These are phyloP conservation scores for Dendronephthya gigantea DNA, from an alignment of 64 coral and sea anemone species.

Conservation along the genomic window DNA sequence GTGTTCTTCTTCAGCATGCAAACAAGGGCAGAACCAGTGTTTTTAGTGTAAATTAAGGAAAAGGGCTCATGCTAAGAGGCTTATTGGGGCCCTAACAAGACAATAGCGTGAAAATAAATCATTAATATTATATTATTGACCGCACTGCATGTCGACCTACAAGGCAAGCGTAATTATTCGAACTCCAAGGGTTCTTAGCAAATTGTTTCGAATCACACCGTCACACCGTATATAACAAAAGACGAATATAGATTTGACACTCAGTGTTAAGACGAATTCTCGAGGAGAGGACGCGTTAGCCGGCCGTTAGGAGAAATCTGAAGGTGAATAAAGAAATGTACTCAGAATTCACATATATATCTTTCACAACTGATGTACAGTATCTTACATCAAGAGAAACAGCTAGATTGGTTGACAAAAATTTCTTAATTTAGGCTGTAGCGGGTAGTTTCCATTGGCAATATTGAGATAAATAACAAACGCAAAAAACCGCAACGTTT, in stretches of 20 bases:
- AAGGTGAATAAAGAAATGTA: no score
- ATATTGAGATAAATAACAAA: neutral
- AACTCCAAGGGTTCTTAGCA: neutral
- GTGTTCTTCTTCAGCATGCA: neutral
- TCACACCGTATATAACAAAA: neutral
- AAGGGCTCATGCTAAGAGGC: neutral
- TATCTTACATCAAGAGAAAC: neutral
- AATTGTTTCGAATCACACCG: neutral
- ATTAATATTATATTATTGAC: neutral
- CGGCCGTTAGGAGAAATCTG: neutral
- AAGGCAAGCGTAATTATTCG: neutral
- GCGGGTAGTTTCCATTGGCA: neutral
- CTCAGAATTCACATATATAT: no score
- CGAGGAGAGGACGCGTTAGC: neutral
- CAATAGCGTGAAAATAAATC: conserved; percentile 4
- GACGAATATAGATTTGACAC: neutral
- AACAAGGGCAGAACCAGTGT: neutral
- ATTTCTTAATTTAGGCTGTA: neutral
- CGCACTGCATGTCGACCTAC: neutral
- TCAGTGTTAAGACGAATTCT: neutral
- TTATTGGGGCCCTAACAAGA: neutral
- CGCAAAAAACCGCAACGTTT: neutral
- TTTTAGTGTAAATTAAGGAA: neutral
- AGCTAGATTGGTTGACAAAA: neutral
- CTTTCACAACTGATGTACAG: no score